A percentile compares a stretch with the other conserved stretches of the same genome.
These are phyloP conservation scores for Metalampra italica DNA, from an alignment of 2,888 invertebrate genomes.

Conservation along the genomic window DNA sequence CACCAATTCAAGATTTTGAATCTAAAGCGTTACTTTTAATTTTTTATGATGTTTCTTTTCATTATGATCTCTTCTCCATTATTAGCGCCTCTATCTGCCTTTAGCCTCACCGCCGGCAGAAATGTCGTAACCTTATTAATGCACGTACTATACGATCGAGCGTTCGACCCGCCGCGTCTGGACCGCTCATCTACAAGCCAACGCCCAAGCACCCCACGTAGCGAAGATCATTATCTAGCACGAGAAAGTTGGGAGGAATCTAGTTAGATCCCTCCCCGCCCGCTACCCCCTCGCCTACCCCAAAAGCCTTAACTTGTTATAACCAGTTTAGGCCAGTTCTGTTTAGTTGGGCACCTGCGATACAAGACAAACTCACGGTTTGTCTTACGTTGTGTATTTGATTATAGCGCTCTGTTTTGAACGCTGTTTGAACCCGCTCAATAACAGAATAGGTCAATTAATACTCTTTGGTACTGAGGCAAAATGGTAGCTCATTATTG, in stretches of 20 bases:
- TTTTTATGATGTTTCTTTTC: no score
- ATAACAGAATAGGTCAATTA: no score
- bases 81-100: no score
- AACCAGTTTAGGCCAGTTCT: slow-evolving; percentile 71
- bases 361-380: slow-evolving; percentile 58
- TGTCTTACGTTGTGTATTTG: slow-evolving; percentile 38
- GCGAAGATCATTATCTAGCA: slow-evolving; percentile 74
- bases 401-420: slow-evolving; percentile 18
- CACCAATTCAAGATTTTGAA: no score
- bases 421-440: neutral
- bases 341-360: slow-evolving; percentile 68
- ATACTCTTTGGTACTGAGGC: no score
- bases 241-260: slow-evolving; percentile 74
- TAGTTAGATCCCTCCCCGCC: slow-evolving; percentile 56
- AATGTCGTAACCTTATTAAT: no score
- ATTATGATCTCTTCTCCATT: no score
- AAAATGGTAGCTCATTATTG: no score
- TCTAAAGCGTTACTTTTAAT: no score
- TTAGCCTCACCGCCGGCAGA: no score
- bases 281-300: slow-evolving; percentile 24
- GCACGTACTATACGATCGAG: slow-evolving; percentile 14
- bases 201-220: slow-evolving; percentile 58
- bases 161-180: slow-evolving; percentile 31
- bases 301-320: slow-evolving; percentile 66
- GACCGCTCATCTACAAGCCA: slow-evolving; percentile 22